A percentile compares a stretch with the other conserved stretches of the same genome.
phyloP scores from a whole-genome alignment of 2,888 invertebrate genomes.

The Rugalucina vietnamica region DNA sequence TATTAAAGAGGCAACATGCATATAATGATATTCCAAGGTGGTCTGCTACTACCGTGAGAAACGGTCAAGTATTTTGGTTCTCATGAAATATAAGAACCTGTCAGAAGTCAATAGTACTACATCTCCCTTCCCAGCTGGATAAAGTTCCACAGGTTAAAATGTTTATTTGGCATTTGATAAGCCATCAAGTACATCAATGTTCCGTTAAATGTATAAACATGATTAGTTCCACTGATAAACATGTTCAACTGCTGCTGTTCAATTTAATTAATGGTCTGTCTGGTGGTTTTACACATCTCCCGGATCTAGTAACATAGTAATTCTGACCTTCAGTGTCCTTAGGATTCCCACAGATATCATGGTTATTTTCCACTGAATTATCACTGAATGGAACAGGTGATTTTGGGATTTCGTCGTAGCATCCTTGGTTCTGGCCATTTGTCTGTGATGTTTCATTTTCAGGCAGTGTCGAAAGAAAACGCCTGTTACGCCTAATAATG shows the following conservation, averaged over 20 bases:
- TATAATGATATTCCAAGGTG: neutral
- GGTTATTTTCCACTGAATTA: neutral
- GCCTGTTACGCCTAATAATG: slow-evolving; percentile 24
- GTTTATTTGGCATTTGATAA: neutral
- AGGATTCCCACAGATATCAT: neutral
- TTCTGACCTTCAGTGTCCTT: neutral
- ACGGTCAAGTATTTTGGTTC: neutral
- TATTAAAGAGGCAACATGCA: neutral
- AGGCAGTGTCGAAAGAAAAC: neutral
- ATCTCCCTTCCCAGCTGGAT: neutral
- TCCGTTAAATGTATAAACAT: neutral
- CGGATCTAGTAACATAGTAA: neutral
- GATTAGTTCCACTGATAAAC: neutral
- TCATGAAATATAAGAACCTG: neutral
- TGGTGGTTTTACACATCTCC: neutral
- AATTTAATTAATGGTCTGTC: neutral
- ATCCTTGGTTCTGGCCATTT: neutral
- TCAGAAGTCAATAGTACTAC: neutral
- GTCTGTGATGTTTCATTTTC: neutral
- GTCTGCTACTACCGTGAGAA: neutral
- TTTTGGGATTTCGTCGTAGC: neutral
- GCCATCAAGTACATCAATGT: too few relatives aligned
- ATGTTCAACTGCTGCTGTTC: neutral
- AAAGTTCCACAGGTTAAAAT: neutral
- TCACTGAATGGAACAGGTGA: neutral